Evolutionary conservation across 2,113 vertebrate genomes (phyloP).

Genomic region (Sinocyclocheilus anshuiensis): DNA sequence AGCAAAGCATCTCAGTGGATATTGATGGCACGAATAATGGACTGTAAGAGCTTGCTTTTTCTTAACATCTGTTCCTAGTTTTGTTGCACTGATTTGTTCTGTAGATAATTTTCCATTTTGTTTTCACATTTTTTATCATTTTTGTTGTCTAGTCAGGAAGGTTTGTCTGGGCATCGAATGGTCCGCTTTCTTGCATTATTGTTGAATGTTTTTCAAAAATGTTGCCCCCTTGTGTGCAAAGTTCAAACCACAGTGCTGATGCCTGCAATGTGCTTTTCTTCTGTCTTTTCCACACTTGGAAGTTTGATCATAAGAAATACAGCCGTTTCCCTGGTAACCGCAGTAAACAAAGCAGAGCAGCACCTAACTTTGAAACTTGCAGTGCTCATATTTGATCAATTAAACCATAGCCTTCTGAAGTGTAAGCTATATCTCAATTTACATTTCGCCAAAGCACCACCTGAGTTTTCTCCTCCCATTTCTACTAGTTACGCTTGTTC

Average conservation of each 20-base stretch:
- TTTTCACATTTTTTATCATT: not conserved
- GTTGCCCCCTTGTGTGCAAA: slow-evolving; percentile 53
- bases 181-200: not conserved
- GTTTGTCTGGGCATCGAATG: slow-evolving; percentile 4
- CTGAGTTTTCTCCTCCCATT: too few species aligned
- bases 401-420: too few species aligned
- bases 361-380: too few species aligned
- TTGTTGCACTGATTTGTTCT: not conserved
- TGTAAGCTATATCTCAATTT: too few species aligned
- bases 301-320: slow-evolving; percentile 45
- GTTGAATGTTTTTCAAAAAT: slow-evolving; percentile 15
- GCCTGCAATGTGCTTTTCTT: slow-evolving; percentile 14
- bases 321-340: too few species aligned
- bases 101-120: not conserved
- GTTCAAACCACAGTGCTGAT: not conserved
- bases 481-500: too few species aligned
- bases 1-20: slow-evolving; percentile 1
- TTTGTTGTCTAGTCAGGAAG: not conserved
- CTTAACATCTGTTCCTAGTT: slow-evolving; percentile 12
- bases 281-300: slow-evolving; percentile 37
- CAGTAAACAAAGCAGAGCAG: too few species aligned
- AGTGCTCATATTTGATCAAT: too few species aligned
- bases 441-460: too few species aligned
- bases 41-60: not conserved
- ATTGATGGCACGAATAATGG: not conserved